Conservation (phyloP, 1,140 invertebrate genomes). For the Patella vulgata region DNA sequence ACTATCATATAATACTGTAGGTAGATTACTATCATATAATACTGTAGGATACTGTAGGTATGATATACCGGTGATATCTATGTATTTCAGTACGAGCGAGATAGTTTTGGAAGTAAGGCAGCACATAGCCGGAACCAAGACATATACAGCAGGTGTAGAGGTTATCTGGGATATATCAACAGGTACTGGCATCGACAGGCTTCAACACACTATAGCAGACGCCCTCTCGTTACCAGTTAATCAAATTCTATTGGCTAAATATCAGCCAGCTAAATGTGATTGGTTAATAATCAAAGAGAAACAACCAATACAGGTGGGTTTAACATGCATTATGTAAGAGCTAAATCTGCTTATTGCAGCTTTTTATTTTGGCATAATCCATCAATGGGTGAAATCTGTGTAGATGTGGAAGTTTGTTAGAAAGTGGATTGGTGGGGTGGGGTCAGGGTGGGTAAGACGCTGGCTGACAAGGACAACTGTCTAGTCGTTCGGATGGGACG, state of each 20-base stretch:
- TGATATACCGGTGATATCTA: too few species aligned
- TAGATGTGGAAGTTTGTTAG: not conserved
- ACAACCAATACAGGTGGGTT: slow-evolving; percentile 9
- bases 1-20: too few species aligned
- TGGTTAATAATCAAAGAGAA: slow-evolving; percentile 51
- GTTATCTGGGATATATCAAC: slow-evolving; percentile 53
- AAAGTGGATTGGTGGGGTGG: not conserved
- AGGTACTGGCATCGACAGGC: slow-evolving; percentile 33
- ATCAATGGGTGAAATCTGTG: not conserved
- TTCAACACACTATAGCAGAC: slow-evolving; percentile 43
- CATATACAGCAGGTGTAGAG: slow-evolving; percentile 43
- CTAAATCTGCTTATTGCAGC: not conserved
- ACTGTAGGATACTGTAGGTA: too few species aligned
- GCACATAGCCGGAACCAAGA: slow-evolving; percentile 43
- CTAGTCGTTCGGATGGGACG: too few species aligned
- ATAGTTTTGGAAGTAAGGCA: slow-evolving; percentile 42
- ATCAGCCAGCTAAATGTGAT: slow-evolving; percentile 47
- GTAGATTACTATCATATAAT: too few species aligned
- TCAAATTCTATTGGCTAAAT: slow-evolving; percentile 54
- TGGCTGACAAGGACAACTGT: too few species aligned
- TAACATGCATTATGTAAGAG: not conserved
- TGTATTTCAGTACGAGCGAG: slow-evolving; percentile 41
- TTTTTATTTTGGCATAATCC: not conserved
- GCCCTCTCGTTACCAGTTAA: slow-evolving; percentile 43
- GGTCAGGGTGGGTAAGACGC: too few species aligned